These are phyloP conservation scores for Eupithecia inturbata DNA, from an alignment of 2,888 invertebrate genomes.

Conservation along the genomic window DNA sequence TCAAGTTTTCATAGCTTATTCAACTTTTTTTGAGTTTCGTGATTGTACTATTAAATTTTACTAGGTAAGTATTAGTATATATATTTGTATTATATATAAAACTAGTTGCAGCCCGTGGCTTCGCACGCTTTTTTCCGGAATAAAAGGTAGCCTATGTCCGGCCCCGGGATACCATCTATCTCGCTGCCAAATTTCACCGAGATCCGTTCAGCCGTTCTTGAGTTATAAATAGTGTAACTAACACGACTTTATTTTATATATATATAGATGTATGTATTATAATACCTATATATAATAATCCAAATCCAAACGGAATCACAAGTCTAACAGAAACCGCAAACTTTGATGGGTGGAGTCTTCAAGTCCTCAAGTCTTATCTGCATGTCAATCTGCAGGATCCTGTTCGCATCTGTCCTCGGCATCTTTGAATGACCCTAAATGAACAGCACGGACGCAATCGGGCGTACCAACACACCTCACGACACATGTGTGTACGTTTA, in stretches of 20 bases:
- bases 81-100: no score
- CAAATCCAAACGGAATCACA: constrained; percentile 2
- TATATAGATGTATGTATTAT: no score
- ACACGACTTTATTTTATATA: no score
- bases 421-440: constrained; percentile 44
- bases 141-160: no score
- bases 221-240: no score
- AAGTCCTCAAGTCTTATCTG: constrained; percentile 47
- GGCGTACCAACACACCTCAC: constrained; percentile 20
- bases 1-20: background rate
- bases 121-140: no score
- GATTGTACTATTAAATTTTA: background rate
- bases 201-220: no score
- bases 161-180: no score
- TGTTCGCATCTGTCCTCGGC: constrained; percentile 51
- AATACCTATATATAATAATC: no score
- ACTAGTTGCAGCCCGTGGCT: no score
- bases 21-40: background rate
- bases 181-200: no score
- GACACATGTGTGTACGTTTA: constrained; percentile 18
- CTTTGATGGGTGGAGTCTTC: constrained; percentile 49
- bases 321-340: constrained; percentile 51
- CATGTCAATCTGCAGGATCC: constrained; percentile 54
- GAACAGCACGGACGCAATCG: constrained; percentile 42
- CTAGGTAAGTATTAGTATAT: background rate